Conservation (phyloP, 2,113 vertebrate species). For the Perca flavescens region DNA sequence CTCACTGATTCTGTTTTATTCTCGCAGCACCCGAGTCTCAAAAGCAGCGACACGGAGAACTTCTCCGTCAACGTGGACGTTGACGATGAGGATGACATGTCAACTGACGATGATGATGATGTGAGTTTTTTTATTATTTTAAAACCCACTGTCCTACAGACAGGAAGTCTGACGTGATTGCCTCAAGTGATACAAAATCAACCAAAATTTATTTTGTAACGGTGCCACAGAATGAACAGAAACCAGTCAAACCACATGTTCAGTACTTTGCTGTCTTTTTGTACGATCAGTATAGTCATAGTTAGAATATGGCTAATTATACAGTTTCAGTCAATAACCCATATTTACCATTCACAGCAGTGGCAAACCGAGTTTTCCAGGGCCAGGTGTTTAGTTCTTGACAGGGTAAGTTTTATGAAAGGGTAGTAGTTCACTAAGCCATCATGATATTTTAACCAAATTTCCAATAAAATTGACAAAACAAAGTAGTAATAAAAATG, state of each 20-base stretch:
- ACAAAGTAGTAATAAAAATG: neutral
- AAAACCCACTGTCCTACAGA: neutral
- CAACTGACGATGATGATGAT: conserved; percentile 77
- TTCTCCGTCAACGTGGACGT: conserved; percentile 70
- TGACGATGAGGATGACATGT: conserved; percentile 79
- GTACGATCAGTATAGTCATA: neutral
- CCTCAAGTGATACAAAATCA: neutral
- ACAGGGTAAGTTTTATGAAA: neutral
- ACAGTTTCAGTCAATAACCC: neutral
- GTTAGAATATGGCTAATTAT: neutral
- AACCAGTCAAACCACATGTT: neutral
- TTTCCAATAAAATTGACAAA: neutral
- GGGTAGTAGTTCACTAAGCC: neutral
- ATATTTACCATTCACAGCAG: neutral
- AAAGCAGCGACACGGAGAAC: conserved; percentile 83
- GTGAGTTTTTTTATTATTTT: conserved; percentile 49
- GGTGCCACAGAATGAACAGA: no score
- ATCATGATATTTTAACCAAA: neutral
- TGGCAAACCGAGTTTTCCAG: neutral
- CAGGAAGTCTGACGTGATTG: neutral
- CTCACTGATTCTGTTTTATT: neutral
- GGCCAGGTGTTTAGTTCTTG: neutral
- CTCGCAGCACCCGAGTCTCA: conserved; percentile 62
- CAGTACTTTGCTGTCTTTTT: neutral
- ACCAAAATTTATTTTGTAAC: neutral